Evolutionary conservation across 2,113 vertebrate genomes (phyloP).

Genomic region (Gymnobelideus leadbeateri): DNA sequence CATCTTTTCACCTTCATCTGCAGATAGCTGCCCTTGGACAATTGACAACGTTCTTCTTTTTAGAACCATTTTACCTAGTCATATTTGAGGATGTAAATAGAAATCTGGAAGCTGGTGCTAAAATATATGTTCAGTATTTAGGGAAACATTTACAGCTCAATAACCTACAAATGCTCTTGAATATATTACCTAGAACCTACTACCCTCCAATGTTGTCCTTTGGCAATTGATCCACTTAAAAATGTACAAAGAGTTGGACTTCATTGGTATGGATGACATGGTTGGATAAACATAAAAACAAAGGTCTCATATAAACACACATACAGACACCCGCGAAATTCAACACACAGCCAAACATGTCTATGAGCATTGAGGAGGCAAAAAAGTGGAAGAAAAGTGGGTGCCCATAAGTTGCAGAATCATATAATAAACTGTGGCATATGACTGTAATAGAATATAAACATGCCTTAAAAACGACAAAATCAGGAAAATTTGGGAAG

Average conservation of each 20-base stretch:
- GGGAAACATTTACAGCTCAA: constrained; percentile 32
- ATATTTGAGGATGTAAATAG: neutral
- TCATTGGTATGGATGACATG: neutral
- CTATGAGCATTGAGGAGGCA: neutral
- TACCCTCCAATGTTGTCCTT: neutral
- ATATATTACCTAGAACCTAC: neutral
- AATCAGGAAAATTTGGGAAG: no score
- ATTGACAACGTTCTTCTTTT: neutral
- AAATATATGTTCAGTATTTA: constrained; percentile 19
- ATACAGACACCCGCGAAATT: neutral
- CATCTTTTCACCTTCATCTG: neutral
- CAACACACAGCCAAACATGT: neutral
- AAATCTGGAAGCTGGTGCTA: constrained; percentile 32
- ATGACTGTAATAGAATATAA: neutral
- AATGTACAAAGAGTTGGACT: neutral
- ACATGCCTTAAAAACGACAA: no score
- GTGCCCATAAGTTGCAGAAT: neutral
- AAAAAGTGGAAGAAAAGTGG: neutral
- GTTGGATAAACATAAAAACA: neutral
- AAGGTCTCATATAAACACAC: neutral
- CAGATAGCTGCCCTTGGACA: neutral
- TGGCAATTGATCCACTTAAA: constrained; percentile 1
- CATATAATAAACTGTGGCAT: neutral
- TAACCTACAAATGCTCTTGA: neutral
- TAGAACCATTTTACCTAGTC: constrained; percentile 1